Evolutionary conservation across 1,140 invertebrate species (phyloP).

Genomic region (Drosophila repletoides): DNA sequence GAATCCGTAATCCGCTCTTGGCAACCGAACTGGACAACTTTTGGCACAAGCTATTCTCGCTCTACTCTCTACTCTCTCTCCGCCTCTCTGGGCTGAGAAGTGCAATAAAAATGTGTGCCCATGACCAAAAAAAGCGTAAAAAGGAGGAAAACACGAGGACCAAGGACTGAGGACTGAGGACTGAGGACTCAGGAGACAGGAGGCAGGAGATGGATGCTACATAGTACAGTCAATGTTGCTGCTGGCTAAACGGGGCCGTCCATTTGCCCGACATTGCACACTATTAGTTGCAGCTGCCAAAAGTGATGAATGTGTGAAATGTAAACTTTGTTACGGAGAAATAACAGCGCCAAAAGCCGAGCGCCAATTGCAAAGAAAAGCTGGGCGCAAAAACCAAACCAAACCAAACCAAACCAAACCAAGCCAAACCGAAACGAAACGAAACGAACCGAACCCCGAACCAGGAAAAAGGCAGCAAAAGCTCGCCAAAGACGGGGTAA

Average conservation of each 20-base stretch:
- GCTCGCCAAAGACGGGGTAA: constrained; percentile 32
- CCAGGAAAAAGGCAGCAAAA: constrained; percentile 22
- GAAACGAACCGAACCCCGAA: constrained; percentile 1
- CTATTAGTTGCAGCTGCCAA: constrained; percentile 80
- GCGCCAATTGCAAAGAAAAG: constrained; percentile 63
- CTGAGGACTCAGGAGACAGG: too few species aligned
- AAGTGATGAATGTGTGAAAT: constrained; percentile 81
- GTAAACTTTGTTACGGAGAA: constrained; percentile 79
- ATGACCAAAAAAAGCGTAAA: constrained; percentile 32
- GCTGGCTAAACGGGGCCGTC: constrained; percentile 65
- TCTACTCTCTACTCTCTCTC: too few species aligned
- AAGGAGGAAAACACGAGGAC: neutral
- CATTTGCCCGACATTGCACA: constrained; percentile 73
- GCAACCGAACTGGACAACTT: constrained; percentile 66
- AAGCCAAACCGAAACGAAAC: neutral
- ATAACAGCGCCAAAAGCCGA: constrained; percentile 69
- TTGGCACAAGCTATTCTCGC: constrained; percentile 50
- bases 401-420: constrained; percentile 14
- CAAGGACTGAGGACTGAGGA: too few species aligned
- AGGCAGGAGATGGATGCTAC: neutral
- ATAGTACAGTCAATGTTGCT: constrained; percentile 7
- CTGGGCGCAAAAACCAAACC: constrained; percentile 8
- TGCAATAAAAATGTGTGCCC: constrained; percentile 70
- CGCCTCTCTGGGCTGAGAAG: constrained; percentile 48
- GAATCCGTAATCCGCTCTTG: constrained; percentile 69